Evolutionary conservation across 2,113 vertebrate species (phyloP).

Genomic region (Scomber japonicus): DNA sequence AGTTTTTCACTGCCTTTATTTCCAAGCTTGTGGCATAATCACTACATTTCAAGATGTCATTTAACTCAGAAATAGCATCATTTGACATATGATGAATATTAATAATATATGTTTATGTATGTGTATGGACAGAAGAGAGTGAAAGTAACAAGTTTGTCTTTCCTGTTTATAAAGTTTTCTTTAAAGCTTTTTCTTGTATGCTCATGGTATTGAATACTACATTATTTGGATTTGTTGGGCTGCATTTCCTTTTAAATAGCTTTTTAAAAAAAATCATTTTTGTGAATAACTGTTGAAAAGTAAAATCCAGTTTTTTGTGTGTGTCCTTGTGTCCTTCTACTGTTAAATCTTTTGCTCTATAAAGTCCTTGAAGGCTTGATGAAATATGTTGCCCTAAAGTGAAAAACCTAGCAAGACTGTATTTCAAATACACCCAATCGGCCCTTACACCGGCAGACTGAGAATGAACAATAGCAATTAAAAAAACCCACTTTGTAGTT

Average conservation of each 20-base stretch:
- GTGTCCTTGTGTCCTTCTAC: neutral
- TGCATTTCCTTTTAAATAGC: too few relatives aligned
- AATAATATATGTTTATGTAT: too few relatives aligned
- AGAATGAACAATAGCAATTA: conserved; percentile 53
- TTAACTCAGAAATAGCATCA: neutral
- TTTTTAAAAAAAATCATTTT: neutral
- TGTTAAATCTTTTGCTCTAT: neutral
- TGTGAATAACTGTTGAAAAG: neutral
- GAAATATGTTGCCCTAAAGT: conserved; percentile 9
- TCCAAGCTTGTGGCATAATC: neutral
- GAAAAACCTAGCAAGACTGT: conserved; percentile 13
- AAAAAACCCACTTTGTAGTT: conserved; percentile 29
- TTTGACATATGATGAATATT: too few relatives aligned
- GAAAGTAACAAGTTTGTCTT: too few relatives aligned
- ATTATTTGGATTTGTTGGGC: too few relatives aligned
- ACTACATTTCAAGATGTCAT: neutral
- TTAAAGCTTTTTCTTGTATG: too few relatives aligned
- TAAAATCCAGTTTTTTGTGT: neutral
- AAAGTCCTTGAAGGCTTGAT: neutral
- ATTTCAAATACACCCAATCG: conserved; percentile 48
- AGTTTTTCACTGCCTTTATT: too few relatives aligned
- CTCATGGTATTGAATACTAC: too few relatives aligned
- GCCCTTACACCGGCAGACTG: conserved; percentile 1
- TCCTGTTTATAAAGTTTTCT: too few relatives aligned
- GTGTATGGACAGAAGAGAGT: too few relatives aligned